Evolutionary conservation across 2,113 vertebrate species (phyloP).

Genomic region (Malurus elegans): DNA sequence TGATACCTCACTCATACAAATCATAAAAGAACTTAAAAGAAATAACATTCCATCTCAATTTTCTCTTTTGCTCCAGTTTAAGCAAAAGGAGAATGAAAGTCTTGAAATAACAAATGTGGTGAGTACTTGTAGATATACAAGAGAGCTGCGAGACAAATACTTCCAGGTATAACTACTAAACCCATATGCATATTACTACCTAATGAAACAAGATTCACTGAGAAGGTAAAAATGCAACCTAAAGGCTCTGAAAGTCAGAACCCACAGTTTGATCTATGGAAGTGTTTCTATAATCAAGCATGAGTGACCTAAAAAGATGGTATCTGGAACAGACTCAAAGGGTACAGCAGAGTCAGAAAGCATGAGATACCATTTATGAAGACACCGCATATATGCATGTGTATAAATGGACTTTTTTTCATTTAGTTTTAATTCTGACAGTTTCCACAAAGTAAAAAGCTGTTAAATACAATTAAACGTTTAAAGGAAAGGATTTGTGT

Average conservation of each 20-base stretch:
- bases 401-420: not conserved
- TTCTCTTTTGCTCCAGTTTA: not conserved
- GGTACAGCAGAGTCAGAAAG: not conserved
- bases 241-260: not conserved
- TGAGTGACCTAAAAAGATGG: not conserved
- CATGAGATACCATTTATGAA: not conserved
- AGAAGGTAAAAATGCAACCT: not conserved
- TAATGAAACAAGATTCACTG: not conserved
- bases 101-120: not conserved
- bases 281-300: not conserved
- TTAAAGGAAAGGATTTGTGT: not conserved
- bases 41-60: not conserved
- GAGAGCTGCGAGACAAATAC: not conserved
- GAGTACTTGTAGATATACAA: not conserved
- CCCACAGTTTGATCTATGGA: not conserved
- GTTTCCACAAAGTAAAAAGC: not conserved
- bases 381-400: fast-evolving
- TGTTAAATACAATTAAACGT: not conserved
- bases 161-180: not conserved
- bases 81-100: not conserved
- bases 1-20: not conserved
- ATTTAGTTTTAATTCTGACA: not conserved
- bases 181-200: not conserved
- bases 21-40: not conserved
- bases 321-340: not conserved